Conservation (phyloP, 2,797 vertebrate species). For the Psittacula derbiana region DNA sequence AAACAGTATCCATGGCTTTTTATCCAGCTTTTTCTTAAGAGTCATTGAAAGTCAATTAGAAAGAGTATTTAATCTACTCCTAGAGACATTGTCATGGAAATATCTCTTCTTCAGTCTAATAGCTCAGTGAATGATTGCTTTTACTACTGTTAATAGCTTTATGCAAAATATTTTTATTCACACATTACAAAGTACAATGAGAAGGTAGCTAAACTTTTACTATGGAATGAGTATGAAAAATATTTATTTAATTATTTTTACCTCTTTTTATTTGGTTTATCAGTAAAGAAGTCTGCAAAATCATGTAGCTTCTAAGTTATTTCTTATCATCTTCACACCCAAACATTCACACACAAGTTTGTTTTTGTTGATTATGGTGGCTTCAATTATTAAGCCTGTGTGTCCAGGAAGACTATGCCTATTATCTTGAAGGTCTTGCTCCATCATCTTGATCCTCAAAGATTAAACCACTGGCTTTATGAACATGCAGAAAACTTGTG, state of each 20-base stretch:
- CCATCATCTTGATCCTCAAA: background rate
- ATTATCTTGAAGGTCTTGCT: background rate
- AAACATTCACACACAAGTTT: background rate
- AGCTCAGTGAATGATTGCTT: background rate
- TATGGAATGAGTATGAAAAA: background rate
- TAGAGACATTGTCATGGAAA: background rate
- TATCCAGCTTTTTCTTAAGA: background rate
- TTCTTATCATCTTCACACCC: background rate
- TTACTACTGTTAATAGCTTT: background rate
- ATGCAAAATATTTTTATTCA: background rate
- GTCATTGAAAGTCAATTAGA: background rate
- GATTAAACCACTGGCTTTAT: background rate
- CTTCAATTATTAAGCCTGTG: background rate
- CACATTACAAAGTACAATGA: background rate
- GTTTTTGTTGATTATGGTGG: background rate
- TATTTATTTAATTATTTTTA: background rate
- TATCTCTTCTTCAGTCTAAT: background rate
- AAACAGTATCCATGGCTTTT: background rate
- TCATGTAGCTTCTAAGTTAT: background rate
- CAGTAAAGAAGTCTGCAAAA: background rate
- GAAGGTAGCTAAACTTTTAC: background rate
- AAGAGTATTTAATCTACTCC: background rate
- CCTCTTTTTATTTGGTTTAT: background rate
- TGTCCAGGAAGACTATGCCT: background rate
- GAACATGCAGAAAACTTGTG: background rate